Evolutionary conservation across 2,797 vertebrate species (phyloP).

Genomic region (Chrysolophus pictus): DNA sequence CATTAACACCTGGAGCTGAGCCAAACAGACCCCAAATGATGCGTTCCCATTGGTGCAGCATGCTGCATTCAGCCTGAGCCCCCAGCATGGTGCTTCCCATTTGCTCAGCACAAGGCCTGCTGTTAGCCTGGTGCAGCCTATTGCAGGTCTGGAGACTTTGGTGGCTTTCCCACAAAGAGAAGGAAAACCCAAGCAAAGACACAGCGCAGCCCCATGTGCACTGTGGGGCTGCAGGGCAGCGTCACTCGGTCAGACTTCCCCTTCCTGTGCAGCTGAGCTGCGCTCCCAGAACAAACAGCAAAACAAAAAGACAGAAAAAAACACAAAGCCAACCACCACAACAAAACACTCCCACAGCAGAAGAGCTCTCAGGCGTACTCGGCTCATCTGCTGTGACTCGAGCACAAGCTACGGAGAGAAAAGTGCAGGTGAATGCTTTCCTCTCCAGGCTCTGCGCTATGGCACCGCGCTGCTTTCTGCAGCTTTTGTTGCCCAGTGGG

Average conservation of each 20-base stretch:
- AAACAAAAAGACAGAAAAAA: not conserved
- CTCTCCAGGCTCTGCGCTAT: not conserved
- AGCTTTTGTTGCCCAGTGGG: constrained; percentile 2
- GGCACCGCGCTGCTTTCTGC: not conserved
- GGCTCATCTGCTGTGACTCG: not conserved
- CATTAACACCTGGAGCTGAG: constrained; percentile 35
- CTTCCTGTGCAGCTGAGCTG: not conserved
- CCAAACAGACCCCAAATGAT: constrained; percentile 41
- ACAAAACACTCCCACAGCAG: not conserved
- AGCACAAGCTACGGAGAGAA: not conserved
- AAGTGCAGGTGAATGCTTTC: constrained; percentile 13
- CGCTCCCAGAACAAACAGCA: not conserved
- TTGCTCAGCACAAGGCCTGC: not conserved
- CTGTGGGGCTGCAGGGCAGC: not conserved
- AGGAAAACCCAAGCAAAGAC: rapidly evolving
- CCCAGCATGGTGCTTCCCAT: no score
- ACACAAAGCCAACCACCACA: not conserved
- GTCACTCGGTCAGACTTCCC: not conserved
- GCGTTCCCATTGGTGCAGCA: constrained; percentile 5
- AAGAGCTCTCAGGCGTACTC: not conserved
- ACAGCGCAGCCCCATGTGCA: rapidly evolving
- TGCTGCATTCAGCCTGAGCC: not conserved
- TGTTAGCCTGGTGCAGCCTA: not conserved
- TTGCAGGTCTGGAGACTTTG: not conserved
- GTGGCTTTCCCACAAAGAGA: not conserved